Base-by-base conservation (phyloP, 2,888 invertebrate species). In the Andrena hattorfiana region DNA sequence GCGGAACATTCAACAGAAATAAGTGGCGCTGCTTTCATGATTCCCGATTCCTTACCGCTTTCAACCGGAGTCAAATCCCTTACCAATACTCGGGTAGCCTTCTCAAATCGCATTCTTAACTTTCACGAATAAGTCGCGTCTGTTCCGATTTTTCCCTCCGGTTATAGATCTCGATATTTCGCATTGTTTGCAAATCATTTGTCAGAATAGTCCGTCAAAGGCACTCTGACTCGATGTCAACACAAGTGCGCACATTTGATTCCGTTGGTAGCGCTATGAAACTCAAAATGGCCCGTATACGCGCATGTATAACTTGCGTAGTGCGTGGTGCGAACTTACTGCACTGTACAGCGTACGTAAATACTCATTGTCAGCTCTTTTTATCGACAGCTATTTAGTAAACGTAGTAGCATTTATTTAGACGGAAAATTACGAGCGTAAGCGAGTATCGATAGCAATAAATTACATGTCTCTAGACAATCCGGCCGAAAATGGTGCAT, bases 1-100 rank as follows among this genome's bases (percentile, higher is more conserved):
- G 86, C 86, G 75, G 73, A 85, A 85, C 81, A 73, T 77, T 80
- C 83, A 64, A 79, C 82, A 68, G 71, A 68, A 86, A 76, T 87
- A 84, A 85, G 87, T 86, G 84, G 84, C 90, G 90, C 89, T 85
- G 84, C 89, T 84, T 76, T 32, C 86, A 85, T 79, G 85, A 86
- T 89, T 89, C 88, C 87, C 81, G 85, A 86, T 89, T 89, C 88
- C 87, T 88, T 71, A 67, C 77, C 73, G 68, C 85, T 66, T 73
- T 74, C 63, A 54, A 77, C 82, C 67, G 30, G 77, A 83, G 84
- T 89, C 88, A 86, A 88, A 81, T 78, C 77, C 49, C 28, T 70
- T 70, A 81, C 77, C 32, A 73, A 73, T 77, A 62, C 28, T 48
- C 48, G 23, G n/a, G 1, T 10, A 51, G 51, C 26, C 13, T 26